Evolutionary conservation across 1,140 invertebrate genomes (phyloP).

Genomic region (Macrobrachium rosenbergii): DNA sequence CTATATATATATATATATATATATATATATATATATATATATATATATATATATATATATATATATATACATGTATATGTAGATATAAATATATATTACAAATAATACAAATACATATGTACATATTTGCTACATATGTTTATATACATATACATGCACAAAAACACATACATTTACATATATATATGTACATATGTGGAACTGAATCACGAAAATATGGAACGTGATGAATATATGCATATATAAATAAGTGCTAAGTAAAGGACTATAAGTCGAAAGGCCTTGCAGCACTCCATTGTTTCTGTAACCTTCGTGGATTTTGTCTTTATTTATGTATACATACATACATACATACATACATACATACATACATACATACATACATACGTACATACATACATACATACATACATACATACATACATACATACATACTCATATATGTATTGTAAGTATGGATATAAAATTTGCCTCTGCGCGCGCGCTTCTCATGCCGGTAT

Average conservation of each 20-base stretch:
- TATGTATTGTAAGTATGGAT: neutral
- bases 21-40: slow-evolving; percentile 15
- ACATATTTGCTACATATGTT: neutral
- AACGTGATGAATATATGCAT: too few relatives aligned
- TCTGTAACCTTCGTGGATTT: too few relatives aligned
- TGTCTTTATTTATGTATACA: too few relatives aligned
- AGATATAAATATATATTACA: too few relatives aligned
- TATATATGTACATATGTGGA: too few relatives aligned
- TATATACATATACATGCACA: neutral
- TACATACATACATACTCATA: neutral
- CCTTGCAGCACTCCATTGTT: too few relatives aligned
- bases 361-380: neutral
- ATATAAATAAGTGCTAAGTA: too few relatives aligned
- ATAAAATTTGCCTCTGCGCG: too few relatives aligned
- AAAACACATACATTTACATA: too few relatives aligned
- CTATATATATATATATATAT: neutral
- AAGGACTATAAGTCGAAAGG: too few relatives aligned
- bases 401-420: neutral
- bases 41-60: slow-evolving; percentile 28
- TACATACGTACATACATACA: neutral
- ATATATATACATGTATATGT: slow-evolving; percentile 16
- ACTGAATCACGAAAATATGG: too few relatives aligned
- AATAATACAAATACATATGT: slow-evolving; percentile 18
- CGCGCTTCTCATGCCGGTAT: too few relatives aligned
- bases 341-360: neutral